These are phyloP conservation scores for Argyrosomus japonicus DNA, from an alignment of 2,113 vertebrate species.

Conservation along the genomic window DNA sequence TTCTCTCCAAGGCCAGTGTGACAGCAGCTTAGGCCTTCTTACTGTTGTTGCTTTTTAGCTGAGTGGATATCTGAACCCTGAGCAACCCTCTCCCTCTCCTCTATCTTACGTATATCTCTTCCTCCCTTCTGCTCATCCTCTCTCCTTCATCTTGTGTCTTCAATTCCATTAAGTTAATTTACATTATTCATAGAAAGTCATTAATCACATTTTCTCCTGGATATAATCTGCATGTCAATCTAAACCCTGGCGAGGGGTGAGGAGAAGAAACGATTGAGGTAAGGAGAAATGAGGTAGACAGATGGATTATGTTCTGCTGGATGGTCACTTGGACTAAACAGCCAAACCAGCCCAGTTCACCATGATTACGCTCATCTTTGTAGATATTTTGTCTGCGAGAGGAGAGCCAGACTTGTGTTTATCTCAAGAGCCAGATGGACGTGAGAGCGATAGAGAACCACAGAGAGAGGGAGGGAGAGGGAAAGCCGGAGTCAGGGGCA, in stretches of 20 bases:
- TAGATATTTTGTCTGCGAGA: conserved; percentile 68
- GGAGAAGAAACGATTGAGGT: conserved; percentile 16
- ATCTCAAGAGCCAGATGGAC: conserved; percentile 74
- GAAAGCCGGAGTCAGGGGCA: conserved; percentile 29
- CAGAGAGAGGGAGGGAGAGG: conserved; percentile 15
- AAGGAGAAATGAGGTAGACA: conserved; percentile 48
- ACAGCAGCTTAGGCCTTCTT: conserved; percentile 78
- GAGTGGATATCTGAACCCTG: conserved; percentile 89
- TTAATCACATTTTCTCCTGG: conserved; percentile 84
- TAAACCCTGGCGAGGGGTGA: conserved; percentile 53
- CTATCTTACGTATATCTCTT: background rate
- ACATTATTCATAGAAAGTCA: conserved; percentile 84
- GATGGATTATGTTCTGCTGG: conserved; percentile 67
- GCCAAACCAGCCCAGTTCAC: conserved; percentile 35
- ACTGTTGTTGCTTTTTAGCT: conserved; percentile 85
- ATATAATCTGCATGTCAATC: conserved; percentile 80
- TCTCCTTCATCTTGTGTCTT: conserved; percentile 54
- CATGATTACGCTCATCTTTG: conserved; percentile 58
- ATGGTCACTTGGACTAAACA: conserved; percentile 46
- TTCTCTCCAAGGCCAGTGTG: conserved; percentile 61
- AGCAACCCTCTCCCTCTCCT: conserved; percentile 77
- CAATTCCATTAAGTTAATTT: conserved; percentile 89
- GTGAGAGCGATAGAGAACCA: conserved; percentile 46
- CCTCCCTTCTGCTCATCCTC: conserved; percentile 13
- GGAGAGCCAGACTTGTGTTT: conserved; percentile 67